Base-by-base conservation (phyloP, 2,888 invertebrate genomes). In the Argyresthia albistria region DNA sequence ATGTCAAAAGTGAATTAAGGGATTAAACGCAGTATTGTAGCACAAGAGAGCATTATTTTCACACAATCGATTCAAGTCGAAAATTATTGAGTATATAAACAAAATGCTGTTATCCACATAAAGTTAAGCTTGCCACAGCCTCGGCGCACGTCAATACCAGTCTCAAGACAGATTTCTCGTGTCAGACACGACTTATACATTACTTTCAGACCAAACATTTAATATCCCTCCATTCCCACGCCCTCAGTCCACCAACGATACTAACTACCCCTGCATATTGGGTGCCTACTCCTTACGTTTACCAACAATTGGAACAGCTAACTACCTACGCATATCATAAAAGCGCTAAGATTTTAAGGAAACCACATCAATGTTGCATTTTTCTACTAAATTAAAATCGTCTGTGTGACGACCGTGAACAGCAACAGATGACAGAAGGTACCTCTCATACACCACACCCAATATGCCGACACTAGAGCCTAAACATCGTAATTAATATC, bases 181-280 rank as follows among this genome's bases (percentile, higher is more conserved):
- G 54, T 51, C 37, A 37, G 8, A 39, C 39, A 39, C 39, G 39
- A 39, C n/a, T 8, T 45, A 45, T 8, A 45, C 12, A 45, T 3
- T n/a, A 45, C 12, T n/a, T 45, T 42, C 14, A 50, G 42, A 70
- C 69, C 73, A 72, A 62, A 39, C 12, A 37, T 75, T 81, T 81
- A 80, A 77, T 79, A 81, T 81, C 84, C 83, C 83, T 77, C 73
- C 69, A 86, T 83, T 25, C 25, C 25, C 25, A 84, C 83, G 84
- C 15, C 12, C 78, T 76, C 66, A 70, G 65, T 82, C 84, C 84
- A 80, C 83, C 25, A 82, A 74, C 68, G 74, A 74, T 64, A 67
- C 79, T 61, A 65, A 62, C 67, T 57, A 63, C 65, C 72, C n/a
- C n/a, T n/a, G 39, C 39, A 39, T 39, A 75, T 74, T 72, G 76